Conservation (phyloP, 2,797 vertebrate species). For the Cichlasoma orientale region DNA sequence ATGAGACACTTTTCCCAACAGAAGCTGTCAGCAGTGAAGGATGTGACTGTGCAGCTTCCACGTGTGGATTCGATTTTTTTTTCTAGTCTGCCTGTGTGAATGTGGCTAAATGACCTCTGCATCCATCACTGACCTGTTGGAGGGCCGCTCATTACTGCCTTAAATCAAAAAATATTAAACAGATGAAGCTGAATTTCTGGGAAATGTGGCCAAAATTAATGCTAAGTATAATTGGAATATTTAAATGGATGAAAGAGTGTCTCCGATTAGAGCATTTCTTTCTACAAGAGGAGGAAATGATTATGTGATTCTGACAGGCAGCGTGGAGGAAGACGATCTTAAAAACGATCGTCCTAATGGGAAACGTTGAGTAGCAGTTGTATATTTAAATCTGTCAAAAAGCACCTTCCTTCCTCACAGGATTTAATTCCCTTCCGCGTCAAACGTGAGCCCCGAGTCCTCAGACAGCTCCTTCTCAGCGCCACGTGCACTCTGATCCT, state of each 20-base stretch:
- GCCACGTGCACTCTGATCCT: conserved; percentile 23
- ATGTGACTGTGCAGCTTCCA: not conserved
- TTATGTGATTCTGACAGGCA: not conserved
- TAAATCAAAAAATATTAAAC: not conserved
- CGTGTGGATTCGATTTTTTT: not conserved
- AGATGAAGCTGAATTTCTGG: not conserved
- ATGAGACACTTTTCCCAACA: not conserved
- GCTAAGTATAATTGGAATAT: not conserved
- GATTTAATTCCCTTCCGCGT: not conserved
- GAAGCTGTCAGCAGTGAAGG: not conserved
- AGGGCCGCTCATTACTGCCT: not conserved
- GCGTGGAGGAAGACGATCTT: not conserved
- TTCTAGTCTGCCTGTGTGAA: not conserved
- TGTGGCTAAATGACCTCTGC: not conserved
- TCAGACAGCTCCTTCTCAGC: not conserved
- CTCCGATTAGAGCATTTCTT: conserved; percentile 3
- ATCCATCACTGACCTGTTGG: not conserved
- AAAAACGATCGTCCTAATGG: not conserved
- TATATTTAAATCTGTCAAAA: not conserved
- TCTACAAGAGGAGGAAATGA: not conserved
- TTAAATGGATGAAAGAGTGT: not conserved
- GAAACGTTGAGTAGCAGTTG: not conserved
- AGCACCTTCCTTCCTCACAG: not conserved
- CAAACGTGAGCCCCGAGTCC: not conserved
- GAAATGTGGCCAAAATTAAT: not conserved